Evolutionary conservation across 2,113 vertebrate genomes (phyloP).

Genomic region (Morone chrysops): DNA sequence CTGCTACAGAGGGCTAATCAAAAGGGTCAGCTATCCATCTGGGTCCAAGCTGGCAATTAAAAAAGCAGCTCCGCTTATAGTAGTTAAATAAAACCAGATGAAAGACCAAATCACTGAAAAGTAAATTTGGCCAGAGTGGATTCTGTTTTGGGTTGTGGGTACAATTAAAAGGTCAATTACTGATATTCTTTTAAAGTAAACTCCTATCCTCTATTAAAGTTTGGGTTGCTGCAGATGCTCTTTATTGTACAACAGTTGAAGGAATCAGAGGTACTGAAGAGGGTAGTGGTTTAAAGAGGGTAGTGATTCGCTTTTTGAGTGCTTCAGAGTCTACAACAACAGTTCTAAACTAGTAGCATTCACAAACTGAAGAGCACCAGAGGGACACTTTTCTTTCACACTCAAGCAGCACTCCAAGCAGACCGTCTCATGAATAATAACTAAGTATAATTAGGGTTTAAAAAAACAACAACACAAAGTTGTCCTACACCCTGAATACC

Average conservation of each 20-base stretch:
- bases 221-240: constrained; percentile 22
- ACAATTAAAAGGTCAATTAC: constrained; percentile 43
- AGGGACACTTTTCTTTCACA: too few relatives aligned
- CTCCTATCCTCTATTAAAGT: constrained; percentile 4
- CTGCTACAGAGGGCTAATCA: constrained; percentile 77
- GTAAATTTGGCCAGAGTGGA: constrained; percentile 6
- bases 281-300: too few relatives aligned
- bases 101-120: constrained; percentile 24
- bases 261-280: too few relatives aligned
- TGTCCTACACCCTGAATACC: not conserved
- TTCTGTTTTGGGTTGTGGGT: constrained; percentile 21
- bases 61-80: constrained; percentile 17
- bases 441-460: not conserved
- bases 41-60: constrained; percentile 51
- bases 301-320: too few relatives aligned
- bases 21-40: constrained; percentile 60
- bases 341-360: too few relatives aligned
- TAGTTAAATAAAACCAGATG: constrained; percentile 62
- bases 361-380: too few relatives aligned
- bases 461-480: not conserved
- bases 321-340: too few relatives aligned
- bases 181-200: constrained; percentile 14
- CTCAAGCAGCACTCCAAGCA: too few relatives aligned
- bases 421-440: too few relatives aligned
- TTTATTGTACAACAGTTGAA: constrained; percentile 2